These are phyloP conservation scores for Neoaliturus tenellus DNA, from an alignment of 2,888 invertebrate species.

Conservation along the genomic window DNA sequence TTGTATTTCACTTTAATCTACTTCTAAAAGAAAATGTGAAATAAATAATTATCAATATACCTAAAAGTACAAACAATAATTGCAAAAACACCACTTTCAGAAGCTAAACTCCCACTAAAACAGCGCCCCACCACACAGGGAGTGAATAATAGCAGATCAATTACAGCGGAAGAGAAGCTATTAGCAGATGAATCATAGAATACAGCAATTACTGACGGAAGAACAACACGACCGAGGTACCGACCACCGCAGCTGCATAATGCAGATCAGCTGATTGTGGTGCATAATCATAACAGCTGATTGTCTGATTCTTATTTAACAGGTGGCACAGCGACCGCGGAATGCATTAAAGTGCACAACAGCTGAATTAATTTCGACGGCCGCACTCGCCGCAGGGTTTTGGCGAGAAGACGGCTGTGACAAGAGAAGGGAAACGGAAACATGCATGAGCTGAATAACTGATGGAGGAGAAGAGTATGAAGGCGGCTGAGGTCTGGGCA, in stretches of 20 bases:
- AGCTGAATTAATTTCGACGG: not conserved
- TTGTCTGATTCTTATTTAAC: conserved; percentile 44
- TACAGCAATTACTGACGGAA: conserved; percentile 25
- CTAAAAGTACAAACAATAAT: no score
- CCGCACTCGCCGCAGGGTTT: not conserved
- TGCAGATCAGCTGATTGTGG: not conserved
- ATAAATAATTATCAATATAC: no score
- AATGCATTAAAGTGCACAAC: conserved; percentile 22
- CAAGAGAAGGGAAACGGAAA: no score
- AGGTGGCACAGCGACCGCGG: not conserved
- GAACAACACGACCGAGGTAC: not conserved
- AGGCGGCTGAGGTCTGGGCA: no score
- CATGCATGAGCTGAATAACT: no score
- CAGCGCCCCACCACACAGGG: not conserved
- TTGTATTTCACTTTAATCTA: no score
- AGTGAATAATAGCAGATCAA: conserved; percentile 37
- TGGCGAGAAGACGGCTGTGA: no score
- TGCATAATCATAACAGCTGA: conserved; percentile 38
- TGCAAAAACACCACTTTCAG: no score
- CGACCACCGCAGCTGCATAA: conserved; percentile 11
- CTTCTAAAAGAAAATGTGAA: no score
- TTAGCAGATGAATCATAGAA: conserved; percentile 43
- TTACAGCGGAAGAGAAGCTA: conserved; percentile 8
- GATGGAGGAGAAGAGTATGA: no score
- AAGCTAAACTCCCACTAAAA: not conserved